Base-by-base conservation (phyloP, 2,113 vertebrate genomes). In the Willisornis vidua region DNA sequence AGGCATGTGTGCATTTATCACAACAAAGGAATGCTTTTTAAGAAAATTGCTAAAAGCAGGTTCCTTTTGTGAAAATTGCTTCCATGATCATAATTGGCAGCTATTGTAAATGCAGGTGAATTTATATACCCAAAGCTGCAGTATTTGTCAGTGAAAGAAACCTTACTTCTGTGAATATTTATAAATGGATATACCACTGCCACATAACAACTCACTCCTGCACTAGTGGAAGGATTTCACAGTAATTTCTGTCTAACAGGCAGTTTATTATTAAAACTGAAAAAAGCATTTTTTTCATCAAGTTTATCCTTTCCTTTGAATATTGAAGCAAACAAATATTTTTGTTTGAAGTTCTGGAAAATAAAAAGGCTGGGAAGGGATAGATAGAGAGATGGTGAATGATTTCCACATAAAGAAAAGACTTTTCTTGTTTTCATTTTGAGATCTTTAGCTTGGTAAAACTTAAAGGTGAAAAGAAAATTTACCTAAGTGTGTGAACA, bases 331-430 rank as follows among this genome's bases (percentile, higher is more conserved):
- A 55, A 67, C 17, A 76, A 67, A 46, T 16, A 46, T 3, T n/a
- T 20, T 28, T 75, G 37, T 55, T 71, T 62, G 26, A 49, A 8
- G 3, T 43, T 78, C 61, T 77, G 18, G 22, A 58, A 82, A 46
- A 48, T 49, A 3, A 58, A 57, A 65, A 22, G 22, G 5, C 6
- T 3, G 22, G 1, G 2, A 46, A 8, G 4, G 7, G 8, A 6
- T 10, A 12, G 33, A 35, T 8, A 5, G 4, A 20, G 10, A 65
- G 9, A 10, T 19, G 14, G 5, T 37, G 7, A 55, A 24, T 61
- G 1, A 39, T 93, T 83, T 87, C 41, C 7, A 49, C 29, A 41
- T 5, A 41, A 63, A 63, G 23, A 63, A n/a, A 70, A 74, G 1
- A 19, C 11, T 70, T 73, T 4, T 48, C 1, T 46, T 74, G 6